Conservation (phyloP, 2,113 vertebrate species). For the Scophthalmus maximus region DNA sequence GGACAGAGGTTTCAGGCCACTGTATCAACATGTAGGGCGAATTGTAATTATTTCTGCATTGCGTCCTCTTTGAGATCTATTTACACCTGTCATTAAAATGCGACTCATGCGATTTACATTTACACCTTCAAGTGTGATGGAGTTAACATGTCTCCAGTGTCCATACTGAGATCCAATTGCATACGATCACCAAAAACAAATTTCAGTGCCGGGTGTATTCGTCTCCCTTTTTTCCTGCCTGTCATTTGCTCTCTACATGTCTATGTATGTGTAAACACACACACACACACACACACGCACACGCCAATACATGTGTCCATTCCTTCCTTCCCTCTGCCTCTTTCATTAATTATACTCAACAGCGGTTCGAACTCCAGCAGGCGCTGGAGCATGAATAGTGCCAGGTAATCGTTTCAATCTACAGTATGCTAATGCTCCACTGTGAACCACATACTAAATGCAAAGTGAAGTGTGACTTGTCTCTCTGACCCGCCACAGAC, state of each 20-base stretch:
- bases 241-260: background rate
- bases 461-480: constrained; percentile 46
- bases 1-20: no score
- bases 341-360: constrained; percentile 37
- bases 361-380: constrained; percentile 29
- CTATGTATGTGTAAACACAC: background rate
- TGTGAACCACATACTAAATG: constrained; percentile 56
- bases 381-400: constrained; percentile 41
- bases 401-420: constrained; percentile 49
- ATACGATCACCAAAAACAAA: background rate
- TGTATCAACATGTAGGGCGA: no score
- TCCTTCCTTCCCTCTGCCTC: constrained; percentile 19
- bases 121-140: no score
- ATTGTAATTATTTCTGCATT: no score
- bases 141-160: background rate
- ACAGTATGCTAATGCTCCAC: constrained; percentile 34
- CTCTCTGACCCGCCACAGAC: constrained; percentile 22
- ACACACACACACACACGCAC: background rate
- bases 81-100: no score
- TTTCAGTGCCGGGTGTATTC: background rate
- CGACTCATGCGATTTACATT: no score
- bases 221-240: background rate
- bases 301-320: background rate
- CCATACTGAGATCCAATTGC: background rate
- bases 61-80: no score